Conservation (phyloP, 2,888 invertebrate genomes). For the Eristalinus sepulchralis region DNA sequence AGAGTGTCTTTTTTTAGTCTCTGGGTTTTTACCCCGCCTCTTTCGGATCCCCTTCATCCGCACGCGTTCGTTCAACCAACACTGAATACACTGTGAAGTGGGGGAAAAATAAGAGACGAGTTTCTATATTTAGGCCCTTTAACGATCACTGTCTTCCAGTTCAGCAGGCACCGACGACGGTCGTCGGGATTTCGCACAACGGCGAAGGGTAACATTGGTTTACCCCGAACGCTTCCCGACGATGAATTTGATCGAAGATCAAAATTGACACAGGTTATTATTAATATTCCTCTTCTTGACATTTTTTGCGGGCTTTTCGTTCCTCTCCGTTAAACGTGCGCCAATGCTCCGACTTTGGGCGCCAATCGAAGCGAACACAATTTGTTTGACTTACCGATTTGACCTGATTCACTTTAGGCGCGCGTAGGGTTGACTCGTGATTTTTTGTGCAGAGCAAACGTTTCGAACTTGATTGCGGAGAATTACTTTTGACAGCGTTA, state of each 20-base stretch:
- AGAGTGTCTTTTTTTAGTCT: slow-evolving; percentile 11
- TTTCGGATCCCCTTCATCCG: not conserved
- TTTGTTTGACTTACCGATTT: slow-evolving; percentile 48
- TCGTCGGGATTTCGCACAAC: slow-evolving; percentile 1
- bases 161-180: slow-evolving; percentile 26
- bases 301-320: not conserved
- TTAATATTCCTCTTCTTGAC: not conserved
- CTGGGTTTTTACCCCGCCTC: not conserved
- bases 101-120: not conserved
- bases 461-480: not conserved
- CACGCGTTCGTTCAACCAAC: slow-evolving; percentile 6
- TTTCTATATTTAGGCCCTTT: slow-evolving; percentile 63
- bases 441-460: not conserved
- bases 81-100: not conserved
- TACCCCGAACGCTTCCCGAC: not conserved
- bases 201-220: slow-evolving; percentile 1
- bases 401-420: slow-evolving; percentile 22
- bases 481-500: slow-evolving; percentile 20
- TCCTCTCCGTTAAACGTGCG: not conserved
- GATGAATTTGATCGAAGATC: slow-evolving; percentile 32
- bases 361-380: slow-evolving; percentile 58
- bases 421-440: slow-evolving; percentile 6
- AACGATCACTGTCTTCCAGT: slow-evolving; percentile 35
- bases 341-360: slow-evolving; percentile 29
- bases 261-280: slow-evolving; percentile 42